These are phyloP conservation scores for Eupsilia transversa DNA, from an alignment of 2,888 invertebrate species.

Conservation along the genomic window DNA sequence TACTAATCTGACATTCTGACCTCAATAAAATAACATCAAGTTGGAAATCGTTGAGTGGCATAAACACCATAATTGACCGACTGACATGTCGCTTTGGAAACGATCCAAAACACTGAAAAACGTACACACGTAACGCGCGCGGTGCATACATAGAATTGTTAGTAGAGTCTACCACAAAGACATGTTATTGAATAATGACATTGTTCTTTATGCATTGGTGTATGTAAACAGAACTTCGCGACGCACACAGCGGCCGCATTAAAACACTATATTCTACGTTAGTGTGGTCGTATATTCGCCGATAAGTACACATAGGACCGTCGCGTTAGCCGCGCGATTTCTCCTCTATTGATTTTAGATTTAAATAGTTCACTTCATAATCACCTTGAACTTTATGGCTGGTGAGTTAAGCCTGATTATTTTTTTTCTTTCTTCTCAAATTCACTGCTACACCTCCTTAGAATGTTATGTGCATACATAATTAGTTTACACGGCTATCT, in stretches of 20 bases:
- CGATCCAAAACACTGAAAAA: slow-evolving; percentile 75
- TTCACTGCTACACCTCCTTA: slow-evolving; percentile 52
- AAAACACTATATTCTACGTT: slow-evolving; percentile 68
- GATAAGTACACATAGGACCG: slow-evolving; percentile 83
- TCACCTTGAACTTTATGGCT: slow-evolving; percentile 88
- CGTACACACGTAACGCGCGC: slow-evolving; percentile 60
- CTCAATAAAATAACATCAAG: slow-evolving; percentile 54
- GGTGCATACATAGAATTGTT: slow-evolving; percentile 77
- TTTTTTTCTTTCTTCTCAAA: slow-evolving; percentile 54
- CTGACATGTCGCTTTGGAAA: slow-evolving; percentile 66
- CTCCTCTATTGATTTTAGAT: slow-evolving; percentile 87
- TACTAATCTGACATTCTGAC: slow-evolving; percentile 55
- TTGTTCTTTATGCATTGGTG: slow-evolving; percentile 83
- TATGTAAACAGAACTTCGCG: slow-evolving; percentile 80
- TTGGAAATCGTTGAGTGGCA: slow-evolving; percentile 46
- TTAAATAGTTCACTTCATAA: slow-evolving; percentile 76
- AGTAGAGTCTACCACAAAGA: slow-evolving; percentile 71
- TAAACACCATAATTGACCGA: slow-evolving; percentile 60
- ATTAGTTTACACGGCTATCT: slow-evolving; percentile 67
- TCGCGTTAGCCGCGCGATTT: slow-evolving; percentile 82
- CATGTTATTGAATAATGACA: slow-evolving; percentile 84
- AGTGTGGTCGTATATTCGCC: slow-evolving; percentile 78
- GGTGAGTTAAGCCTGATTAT: slow-evolving; percentile 78
- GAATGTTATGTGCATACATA: slow-evolving; percentile 63
- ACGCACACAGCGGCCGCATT: slow-evolving; percentile 73